Evolutionary conservation across 2,888 invertebrate genomes (phyloP), one percentile per base, ranked within the genome.

Genomic region (Zaprionus bogoriensis): DNA sequence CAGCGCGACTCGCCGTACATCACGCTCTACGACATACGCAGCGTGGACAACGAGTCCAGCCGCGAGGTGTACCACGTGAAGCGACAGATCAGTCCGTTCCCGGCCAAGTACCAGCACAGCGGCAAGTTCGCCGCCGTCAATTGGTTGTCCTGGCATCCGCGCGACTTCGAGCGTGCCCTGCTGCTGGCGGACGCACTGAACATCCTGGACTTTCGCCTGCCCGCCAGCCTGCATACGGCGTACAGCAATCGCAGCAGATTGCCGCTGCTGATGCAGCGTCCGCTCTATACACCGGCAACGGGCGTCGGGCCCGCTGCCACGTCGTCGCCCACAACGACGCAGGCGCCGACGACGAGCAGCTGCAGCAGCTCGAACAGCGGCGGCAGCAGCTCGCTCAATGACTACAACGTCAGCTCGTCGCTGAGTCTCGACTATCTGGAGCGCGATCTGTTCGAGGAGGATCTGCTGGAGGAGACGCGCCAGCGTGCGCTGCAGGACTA

Each of bases 141-240:
- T 7, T 95, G 96, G 63, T 96, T 97, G 90, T 94, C 95, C 28
- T 98, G 98, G 97, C 98, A 98, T 91, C 95, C 96, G 1, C 92
- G 92, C 3, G 94, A 96, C 85, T 95, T 89, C 28, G 91, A 91
- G 67, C 79, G 90, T 4, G 87, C 89, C 3, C 55, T 91, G 5
- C 71, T 90, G 0, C 58, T 91, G 9, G 90, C 90, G 4, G 91
- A 90, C 63, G 84, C 82, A 2, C 75, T 89, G 45, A 83, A 78
- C 23, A 82, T 91, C 7, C 57, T 87, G 12, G 91, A 91, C 44
- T 91, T 89, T 41, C 83, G 87, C 14, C 70, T 91, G 47, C 91
- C 91, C 2, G 85, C 87, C 25, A 87, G 88, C 2, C 75, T 90
- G 52, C 84, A 88, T 3, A 89, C 90, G 25, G 86, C 90, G 0